phyloP scores from a whole-genome alignment of 1,140 invertebrate genomes.

The Paralvinella palmiformis region DNA sequence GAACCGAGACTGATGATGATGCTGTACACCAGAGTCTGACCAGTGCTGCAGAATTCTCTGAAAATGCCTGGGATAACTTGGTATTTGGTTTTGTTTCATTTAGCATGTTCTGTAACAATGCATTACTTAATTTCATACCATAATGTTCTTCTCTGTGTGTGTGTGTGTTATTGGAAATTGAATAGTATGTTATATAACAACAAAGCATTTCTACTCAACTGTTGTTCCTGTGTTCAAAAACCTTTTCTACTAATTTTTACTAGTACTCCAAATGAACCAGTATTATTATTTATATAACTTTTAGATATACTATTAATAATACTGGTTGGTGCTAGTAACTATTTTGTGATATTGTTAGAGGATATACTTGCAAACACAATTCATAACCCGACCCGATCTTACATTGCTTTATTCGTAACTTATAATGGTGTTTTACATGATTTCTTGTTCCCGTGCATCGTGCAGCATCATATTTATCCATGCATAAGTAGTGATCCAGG shows the following conservation, averaged over 20 bases:
- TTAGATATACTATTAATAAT: no score
- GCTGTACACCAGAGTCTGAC: conserved; percentile 22
- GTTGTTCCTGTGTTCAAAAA: no score
- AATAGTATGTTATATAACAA: neutral
- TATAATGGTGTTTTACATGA: no score
- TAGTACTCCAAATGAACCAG: no score
- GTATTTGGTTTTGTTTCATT: conserved; percentile 48
- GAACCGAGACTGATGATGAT: conserved; percentile 7
- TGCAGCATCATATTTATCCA: neutral
- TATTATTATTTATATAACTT: no score
- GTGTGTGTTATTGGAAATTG: neutral
- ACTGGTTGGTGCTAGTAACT: no score
- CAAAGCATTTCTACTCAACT: conserved; percentile 28
- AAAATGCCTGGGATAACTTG: conserved; percentile 66
- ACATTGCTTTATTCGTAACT: no score
- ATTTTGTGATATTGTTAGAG: no score
- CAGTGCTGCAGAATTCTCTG: conserved; percentile 62
- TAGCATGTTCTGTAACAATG: neutral
- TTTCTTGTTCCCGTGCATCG: neutral
- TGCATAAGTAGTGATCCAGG: conserved; percentile 32
- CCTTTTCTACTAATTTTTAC: no score
- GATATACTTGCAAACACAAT: no score
- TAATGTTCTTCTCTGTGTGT: neutral
- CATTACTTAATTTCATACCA: neutral
- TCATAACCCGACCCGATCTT: no score